Evolutionary conservation across 2,797 vertebrate genomes (phyloP).

Genomic region (Muscicapa striata): DNA sequence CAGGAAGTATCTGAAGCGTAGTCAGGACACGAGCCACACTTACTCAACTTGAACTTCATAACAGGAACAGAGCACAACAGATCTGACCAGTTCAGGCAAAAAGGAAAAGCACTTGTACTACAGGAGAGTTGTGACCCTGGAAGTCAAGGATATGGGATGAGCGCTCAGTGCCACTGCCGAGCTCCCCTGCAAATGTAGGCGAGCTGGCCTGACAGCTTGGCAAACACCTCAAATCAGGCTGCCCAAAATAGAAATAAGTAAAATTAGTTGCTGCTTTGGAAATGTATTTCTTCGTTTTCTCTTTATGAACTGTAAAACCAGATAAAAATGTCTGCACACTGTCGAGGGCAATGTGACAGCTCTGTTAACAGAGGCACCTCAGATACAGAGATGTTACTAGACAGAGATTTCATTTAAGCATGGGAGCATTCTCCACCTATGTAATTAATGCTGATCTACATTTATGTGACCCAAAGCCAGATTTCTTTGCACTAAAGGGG

Average conservation of each 20-base stretch:
- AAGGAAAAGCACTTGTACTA: neutral
- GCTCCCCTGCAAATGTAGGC: neutral
- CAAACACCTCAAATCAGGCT: neutral
- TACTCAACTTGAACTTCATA: neutral
- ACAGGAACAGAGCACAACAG: neutral
- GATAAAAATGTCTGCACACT: neutral
- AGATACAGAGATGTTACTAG: neutral
- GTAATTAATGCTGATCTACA: neutral
- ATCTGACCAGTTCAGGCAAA: neutral
- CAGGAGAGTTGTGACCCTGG: neutral
- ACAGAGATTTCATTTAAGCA: neutral
- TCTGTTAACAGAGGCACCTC: neutral
- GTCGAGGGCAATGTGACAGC: neutral
- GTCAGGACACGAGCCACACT: neutral
- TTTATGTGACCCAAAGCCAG: neutral
- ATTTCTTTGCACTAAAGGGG: neutral
- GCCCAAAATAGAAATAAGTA: slow-evolving; percentile 26
- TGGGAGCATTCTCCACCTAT: neutral
- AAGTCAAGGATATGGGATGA: neutral
- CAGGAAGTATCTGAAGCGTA: neutral
- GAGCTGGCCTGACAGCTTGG: slow-evolving; percentile 9
- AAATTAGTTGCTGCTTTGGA: slow-evolving; percentile 46
- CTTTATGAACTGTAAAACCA: neutral
- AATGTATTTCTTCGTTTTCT: neutral
- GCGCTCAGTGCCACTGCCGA: neutral